phyloP scores from a whole-genome alignment of 2,888 invertebrate species.

The Yponomeuta malinellus region DNA sequence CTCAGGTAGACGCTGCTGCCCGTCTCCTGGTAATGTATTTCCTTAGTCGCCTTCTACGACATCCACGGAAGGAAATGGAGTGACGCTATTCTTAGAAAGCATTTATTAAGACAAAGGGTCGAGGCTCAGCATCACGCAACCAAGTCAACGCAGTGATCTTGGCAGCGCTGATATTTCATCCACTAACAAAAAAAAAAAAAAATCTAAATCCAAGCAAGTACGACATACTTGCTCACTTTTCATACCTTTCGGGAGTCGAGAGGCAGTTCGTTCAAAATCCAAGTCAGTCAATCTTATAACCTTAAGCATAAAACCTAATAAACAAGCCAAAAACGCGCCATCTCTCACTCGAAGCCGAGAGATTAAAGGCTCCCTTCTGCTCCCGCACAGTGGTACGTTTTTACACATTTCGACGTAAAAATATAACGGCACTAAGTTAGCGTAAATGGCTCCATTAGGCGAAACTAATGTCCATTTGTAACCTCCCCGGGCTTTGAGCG shows the following conservation, averaged over 20 bases:
- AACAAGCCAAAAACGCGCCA: background rate
- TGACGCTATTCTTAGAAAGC: too few relatives aligned
- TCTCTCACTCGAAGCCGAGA: background rate
- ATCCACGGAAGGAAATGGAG: too few relatives aligned
- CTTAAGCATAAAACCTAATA: background rate
- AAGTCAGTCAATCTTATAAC: background rate
- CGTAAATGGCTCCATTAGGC: conserved; percentile 58
- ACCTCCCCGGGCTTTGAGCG: conserved; percentile 31
- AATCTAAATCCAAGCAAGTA: too few relatives aligned
- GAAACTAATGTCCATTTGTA: conserved; percentile 59
- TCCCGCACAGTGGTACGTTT: conserved; percentile 21
- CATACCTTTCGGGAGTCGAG: background rate
- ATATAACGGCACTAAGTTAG: conserved; percentile 33
- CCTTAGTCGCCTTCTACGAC: too few relatives aligned
- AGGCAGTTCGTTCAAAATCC: too few relatives aligned
- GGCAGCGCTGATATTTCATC: too few relatives aligned
- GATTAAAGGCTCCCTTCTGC: background rate
- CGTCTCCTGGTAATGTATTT: too few relatives aligned
- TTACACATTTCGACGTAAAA: conserved; percentile 33
- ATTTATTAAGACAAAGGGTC: too few relatives aligned
- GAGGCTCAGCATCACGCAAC: too few relatives aligned
- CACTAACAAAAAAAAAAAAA: too few relatives aligned
- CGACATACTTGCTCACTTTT: background rate
- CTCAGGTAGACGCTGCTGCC: too few relatives aligned
- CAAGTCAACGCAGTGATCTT: too few relatives aligned